Evolutionary conservation across 64 coral and sea anemone genomes (phyloP), one percentile per base, ranked within the genome.

Genomic region (Stichodactyla mertensii): DNA sequence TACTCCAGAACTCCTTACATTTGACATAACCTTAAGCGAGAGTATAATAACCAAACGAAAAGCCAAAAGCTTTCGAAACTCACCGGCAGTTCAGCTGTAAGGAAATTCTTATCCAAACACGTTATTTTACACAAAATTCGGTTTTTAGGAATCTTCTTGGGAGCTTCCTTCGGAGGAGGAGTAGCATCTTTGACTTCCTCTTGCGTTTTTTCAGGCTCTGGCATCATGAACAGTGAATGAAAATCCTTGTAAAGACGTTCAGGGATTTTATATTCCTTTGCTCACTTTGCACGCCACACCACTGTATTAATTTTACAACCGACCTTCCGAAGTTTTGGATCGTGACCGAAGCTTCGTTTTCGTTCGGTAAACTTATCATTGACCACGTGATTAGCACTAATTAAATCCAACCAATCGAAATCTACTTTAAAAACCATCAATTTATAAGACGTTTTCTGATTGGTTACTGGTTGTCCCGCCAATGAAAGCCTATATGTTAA

Each of bases 81-180:
- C 67, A 87, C 90, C 58, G 83, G 85, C 31, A 92, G 57, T 70
- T 92, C 90, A 11, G 90, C 80, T 26, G 85, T 92, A 16, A 92
- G 71, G 20, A 86, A 79, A 11, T 82, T 87, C 54, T 86, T 86
- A 87, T 92, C 90, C 9, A 92, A 59, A 28, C 83, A 83, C 54
- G 90, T 92, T 27, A 92, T 74, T 16, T 80, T 85, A 69, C 90
- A 92, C 4, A 86, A 74, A 57, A 92, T 67, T 5, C 90, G 90
- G 64, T 92, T 92, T 77, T 61, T 67, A 59, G 85, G 85, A 0
- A 86, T 78, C 59, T 92, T 92, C 78, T 86, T 92, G 9, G 6
- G 78, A 15, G 78, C 6, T 83, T 92, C 74, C 54, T 87, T 78
- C 51, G 56, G 78, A 51, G 85, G 78, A 51, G 85, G 78, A 71